Evolutionary conservation across 2,113 vertebrate genomes (phyloP).

Genomic region (Aphelocoma coerulescens): DNA sequence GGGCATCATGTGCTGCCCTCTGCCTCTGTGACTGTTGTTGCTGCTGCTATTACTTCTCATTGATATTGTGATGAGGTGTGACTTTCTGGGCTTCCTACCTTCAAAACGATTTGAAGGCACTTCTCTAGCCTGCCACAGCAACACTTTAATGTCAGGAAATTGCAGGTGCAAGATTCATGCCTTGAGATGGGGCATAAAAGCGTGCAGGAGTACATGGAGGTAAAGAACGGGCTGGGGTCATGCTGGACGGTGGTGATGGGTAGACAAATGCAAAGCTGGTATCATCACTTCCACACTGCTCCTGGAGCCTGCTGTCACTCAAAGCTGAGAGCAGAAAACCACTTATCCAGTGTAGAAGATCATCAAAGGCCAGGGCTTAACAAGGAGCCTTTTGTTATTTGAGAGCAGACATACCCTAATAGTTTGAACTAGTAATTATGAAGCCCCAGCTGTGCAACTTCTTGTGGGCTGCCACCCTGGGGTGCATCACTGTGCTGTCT

Average conservation of each 20-base stretch:
- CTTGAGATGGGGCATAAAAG: neutral
- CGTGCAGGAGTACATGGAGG: neutral
- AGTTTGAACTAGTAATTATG: neutral
- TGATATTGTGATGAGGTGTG: neutral
- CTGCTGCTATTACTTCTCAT: neutral
- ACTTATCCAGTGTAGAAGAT: neutral
- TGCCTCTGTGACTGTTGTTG: neutral
- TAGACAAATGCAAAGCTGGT: neutral
- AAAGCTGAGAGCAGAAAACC: accelerated
- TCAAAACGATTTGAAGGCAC: neutral
- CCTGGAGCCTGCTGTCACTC: neutral
- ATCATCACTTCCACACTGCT: neutral
- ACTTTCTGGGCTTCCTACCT: neutral
- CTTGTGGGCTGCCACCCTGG: neutral
- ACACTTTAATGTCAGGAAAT: neutral
- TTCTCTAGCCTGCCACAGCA: neutral
- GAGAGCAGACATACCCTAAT: neutral
- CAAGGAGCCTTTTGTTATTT: neutral
- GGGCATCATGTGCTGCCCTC: neutral
- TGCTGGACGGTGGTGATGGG: neutral
- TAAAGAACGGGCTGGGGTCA: neutral
- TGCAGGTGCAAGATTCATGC: neutral
- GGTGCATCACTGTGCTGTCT: accelerated
- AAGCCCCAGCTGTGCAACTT: neutral
- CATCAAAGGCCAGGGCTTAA: neutral